Evolutionary conservation across 1,140 invertebrate genomes (phyloP), one percentile per base, ranked within the genome.

Genomic region (Idris sp.): DNA sequence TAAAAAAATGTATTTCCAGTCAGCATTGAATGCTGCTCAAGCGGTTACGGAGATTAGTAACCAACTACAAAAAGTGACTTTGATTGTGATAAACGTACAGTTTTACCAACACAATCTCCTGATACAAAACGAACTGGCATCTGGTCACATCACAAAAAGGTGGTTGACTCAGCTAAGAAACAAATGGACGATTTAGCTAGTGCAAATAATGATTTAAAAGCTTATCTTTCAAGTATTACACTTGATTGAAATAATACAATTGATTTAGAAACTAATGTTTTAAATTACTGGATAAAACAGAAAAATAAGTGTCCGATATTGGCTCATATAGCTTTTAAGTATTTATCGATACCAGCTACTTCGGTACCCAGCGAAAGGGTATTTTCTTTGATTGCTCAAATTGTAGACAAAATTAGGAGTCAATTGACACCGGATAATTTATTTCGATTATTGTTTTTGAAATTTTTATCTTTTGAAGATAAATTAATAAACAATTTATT

Each of bases 1-100:
- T 58, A 58, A 58, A 40, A 58, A 44, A 35, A 13, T 43, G 5
- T 33, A 58, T 15, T 58, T 58, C 14, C 1, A 43, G 7, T 19
- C 9, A 1, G 26, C 53, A 14, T n/a, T 35, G 26, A 14, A 8
- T 15, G 4, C 2, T 35, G 8, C 28, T 33, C 1, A 43, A 8
- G 53, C 53, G 8, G 36, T 49, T 8, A 15, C 7, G 1, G 25
- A 30, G 7, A 31, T 48, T 4, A 48, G 31, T 30, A 2, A 3
- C 3, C 9, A 43, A n/a, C 13, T 43, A 11, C 22, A 25, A n/a
- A n/a, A n/a, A n/a, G n/a, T n/a, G n/a, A n/a, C n/a, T n/a, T 25
- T 8, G 22, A 25, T 8, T 25, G 22, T 25, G 22, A 3, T 25
- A 3, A 25, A 8, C 22, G 8, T 8, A 25, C 8, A 25, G n/a